Conservation (phyloP, 2,113 vertebrate species). For the Chaenogobius annularis region DNA sequence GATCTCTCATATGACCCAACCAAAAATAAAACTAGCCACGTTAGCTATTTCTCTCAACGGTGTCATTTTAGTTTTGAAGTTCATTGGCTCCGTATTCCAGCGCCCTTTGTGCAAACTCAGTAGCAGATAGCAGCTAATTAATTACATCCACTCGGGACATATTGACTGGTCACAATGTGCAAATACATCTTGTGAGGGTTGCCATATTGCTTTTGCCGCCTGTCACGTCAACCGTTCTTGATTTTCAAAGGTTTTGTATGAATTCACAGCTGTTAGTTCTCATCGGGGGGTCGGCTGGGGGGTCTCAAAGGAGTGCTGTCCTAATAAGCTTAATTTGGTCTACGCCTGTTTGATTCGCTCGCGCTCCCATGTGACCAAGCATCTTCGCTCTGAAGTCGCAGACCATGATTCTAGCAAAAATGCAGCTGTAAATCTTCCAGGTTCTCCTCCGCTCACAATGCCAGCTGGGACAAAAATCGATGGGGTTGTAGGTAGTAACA, state of each 20-base stretch:
- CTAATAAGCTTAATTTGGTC: slow-evolving; percentile 3
- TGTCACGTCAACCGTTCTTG: neutral
- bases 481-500: no score
- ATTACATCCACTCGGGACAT: neutral
- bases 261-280: slow-evolving; percentile 3
- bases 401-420: neutral
- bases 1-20: neutral
- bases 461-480: neutral
- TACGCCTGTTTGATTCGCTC: slow-evolving; percentile 4
- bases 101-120: neutral
- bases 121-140: slow-evolving; percentile 6
- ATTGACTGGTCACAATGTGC: neutral
- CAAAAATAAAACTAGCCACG: neutral
- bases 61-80: neutral
- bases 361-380: neutral
- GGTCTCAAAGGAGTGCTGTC: neutral
- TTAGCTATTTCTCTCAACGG: neutral
- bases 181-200: slow-evolving; percentile 1
- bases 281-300: neutral
- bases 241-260: neutral
- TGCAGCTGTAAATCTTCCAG: neutral
- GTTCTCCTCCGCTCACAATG: neutral
- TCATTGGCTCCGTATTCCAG: neutral
- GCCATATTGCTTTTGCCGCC: neutral
- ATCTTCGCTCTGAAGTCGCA: neutral